These are phyloP conservation scores for Parambassis ranga DNA, from an alignment of 2,797 vertebrate genomes.

Conservation along the genomic window DNA sequence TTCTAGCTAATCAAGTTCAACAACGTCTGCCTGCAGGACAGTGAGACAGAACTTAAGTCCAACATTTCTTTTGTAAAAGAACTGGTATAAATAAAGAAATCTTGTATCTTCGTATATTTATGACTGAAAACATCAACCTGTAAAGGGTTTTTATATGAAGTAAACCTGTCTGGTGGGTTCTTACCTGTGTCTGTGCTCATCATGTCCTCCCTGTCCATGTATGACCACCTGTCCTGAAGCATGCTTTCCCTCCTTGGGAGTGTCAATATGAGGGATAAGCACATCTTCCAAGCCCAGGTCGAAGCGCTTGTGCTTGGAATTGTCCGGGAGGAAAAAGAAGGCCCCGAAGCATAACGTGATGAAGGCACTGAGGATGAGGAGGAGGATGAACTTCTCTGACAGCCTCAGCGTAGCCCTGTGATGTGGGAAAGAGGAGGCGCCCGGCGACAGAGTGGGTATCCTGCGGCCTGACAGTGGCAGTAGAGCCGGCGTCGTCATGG, in stretches of 20 bases:
- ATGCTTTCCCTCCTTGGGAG: conserved; percentile 88
- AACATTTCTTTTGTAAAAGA: conserved; percentile 11
- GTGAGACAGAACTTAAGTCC: background rate
- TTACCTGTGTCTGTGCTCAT: conserved; percentile 94
- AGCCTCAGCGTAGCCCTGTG: conserved; percentile 96
- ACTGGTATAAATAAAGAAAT: no score
- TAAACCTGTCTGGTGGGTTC: background rate
- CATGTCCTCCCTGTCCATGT: conserved; percentile 90
- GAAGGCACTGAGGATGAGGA: conserved; percentile 99
- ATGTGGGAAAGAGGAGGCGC: conserved; percentile 92
- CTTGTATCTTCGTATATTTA: no score
- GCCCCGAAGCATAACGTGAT: conserved; percentile 98
- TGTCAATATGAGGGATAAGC: conserved; percentile 94
- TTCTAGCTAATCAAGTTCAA: conserved; percentile 36
- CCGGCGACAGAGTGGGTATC: conserved; percentile 90
- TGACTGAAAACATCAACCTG: no score
- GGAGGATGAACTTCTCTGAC: conserved; percentile 98
- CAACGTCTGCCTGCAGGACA: conserved; percentile 7
- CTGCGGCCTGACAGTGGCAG: conserved; percentile 94
- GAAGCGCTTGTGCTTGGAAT: conserved; percentile 97
- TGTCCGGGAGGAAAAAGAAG: conserved; percentile 98
- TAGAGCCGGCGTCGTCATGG: conserved; percentile 94
- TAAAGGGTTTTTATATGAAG: no score
- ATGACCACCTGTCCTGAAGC: conserved; percentile 87
- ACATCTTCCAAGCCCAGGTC: conserved; percentile 97